These are phyloP conservation scores for Lasiommata megera DNA, from an alignment of 2,888 invertebrate species.

Conservation along the genomic window DNA sequence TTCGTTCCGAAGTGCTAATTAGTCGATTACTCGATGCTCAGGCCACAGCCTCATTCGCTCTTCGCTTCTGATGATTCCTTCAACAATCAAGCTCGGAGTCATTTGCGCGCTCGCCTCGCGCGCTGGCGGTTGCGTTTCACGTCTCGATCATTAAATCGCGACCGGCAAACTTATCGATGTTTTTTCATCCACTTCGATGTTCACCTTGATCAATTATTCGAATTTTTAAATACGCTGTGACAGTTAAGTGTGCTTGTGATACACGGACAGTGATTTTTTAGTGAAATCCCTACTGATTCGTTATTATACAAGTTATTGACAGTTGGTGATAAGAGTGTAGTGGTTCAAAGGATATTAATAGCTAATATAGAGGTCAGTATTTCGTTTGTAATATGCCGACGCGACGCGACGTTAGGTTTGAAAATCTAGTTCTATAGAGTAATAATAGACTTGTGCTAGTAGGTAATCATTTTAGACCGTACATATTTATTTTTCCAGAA, in stretches of 20 bases:
- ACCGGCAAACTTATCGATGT: conserved; percentile 47
- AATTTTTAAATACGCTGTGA: conserved; percentile 22
- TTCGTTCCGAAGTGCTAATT: conserved; percentile 31
- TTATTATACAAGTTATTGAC: conserved; percentile 5
- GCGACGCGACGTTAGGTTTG: too few relatives aligned
- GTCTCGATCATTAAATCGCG: conserved; percentile 24
- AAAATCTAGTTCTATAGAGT: conserved; percentile 22
- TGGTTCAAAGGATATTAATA: conserved; percentile 21
- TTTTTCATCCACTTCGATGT: conserved; percentile 26
- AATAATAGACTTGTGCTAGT: conserved; percentile 42
- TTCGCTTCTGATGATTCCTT: conserved; percentile 26
- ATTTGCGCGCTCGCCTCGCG: conserved; percentile 68
- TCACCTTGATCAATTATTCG: conserved; percentile 22
- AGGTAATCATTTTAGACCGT: too few relatives aligned
- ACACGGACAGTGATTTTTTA: conserved; percentile 10
- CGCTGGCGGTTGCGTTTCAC: conserved; percentile 53
- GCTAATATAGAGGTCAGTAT: conserved; percentile 34
- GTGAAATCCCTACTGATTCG: background rate
- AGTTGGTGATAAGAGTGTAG: conserved; percentile 14
- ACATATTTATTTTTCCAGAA: too few relatives aligned
- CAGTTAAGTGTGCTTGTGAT: conserved; percentile 18
- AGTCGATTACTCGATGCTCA: conserved; percentile 29
- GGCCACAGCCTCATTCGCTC: conserved; percentile 24
- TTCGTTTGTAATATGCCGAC: conserved; percentile 13
- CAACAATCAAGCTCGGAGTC: conserved; percentile 46